These are phyloP conservation scores for Drosophila prostipennis DNA, from an alignment of 2,888 invertebrate species.

Conservation along the genomic window DNA sequence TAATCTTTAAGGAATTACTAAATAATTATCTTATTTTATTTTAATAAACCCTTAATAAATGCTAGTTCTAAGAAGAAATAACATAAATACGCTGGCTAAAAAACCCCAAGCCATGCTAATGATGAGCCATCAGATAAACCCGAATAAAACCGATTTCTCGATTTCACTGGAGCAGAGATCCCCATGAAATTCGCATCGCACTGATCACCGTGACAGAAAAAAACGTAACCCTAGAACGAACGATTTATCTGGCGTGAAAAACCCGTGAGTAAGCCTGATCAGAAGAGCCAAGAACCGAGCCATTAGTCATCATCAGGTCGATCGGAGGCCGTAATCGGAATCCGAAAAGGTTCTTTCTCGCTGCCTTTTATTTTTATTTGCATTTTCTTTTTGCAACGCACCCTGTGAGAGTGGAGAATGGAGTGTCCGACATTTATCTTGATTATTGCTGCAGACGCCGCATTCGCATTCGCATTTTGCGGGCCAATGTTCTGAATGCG, in stretches of 20 bases:
- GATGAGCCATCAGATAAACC: conserved; percentile 18
- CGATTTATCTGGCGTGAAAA: conserved; percentile 24
- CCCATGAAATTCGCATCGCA: conserved; percentile 11
- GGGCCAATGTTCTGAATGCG: conserved; percentile 60
- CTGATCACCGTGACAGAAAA: conserved; percentile 29
- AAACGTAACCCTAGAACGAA: conserved; percentile 16
- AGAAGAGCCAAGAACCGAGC: conserved; percentile 49
- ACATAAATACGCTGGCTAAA: neutral
- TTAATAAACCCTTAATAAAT: too few relatives aligned
- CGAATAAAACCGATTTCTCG: conserved; percentile 17
- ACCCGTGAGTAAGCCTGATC: conserved; percentile 67
- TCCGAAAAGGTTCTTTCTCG: conserved; percentile 39
- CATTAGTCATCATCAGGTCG: conserved; percentile 74
- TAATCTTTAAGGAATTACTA: too few relatives aligned
- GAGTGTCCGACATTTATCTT: conserved; percentile 75
- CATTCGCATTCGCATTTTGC: neutral
- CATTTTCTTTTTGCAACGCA: conserved; percentile 68
- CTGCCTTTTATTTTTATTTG: conserved; percentile 10
- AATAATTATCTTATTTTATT: too few relatives aligned
- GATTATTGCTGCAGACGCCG: conserved; percentile 64
- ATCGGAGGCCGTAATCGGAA: conserved; percentile 44
- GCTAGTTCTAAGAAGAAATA: too few relatives aligned
- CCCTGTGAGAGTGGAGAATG: conserved; percentile 44
- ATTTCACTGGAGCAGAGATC: conserved; percentile 24
- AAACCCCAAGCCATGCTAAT: neutral